A percentile compares a stretch with the other conserved stretches of the same genome.
phyloP scores from a whole-genome alignment of 2,797 vertebrate species.

The Xenops minutus region DNA sequence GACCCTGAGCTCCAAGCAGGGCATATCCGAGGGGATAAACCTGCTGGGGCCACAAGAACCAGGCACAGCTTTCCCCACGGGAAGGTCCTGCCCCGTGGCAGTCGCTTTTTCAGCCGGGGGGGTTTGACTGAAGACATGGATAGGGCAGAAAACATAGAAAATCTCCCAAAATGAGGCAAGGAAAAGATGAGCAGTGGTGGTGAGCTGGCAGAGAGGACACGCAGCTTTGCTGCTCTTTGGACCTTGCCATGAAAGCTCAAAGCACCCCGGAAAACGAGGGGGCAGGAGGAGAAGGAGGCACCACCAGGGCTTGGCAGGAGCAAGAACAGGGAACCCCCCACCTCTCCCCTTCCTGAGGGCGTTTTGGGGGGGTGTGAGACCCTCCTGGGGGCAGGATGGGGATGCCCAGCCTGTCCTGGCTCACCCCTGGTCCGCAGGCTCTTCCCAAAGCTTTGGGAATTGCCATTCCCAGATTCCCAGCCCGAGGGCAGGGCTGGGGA shows the following conservation, averaged over 20 bases:
- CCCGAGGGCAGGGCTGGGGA: background rate
- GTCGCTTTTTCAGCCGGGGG: background rate
- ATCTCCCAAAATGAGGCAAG: background rate
- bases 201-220: rapidly evolving
- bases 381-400: rapidly evolving
- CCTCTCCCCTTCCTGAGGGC: background rate
- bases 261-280: background rate
- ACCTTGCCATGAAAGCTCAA: background rate
- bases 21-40: background rate
- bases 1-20: background rate
- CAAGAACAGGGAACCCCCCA: no score
- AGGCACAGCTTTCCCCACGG: background rate
- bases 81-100: rapidly evolving
- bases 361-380: background rate
- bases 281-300: background rate
- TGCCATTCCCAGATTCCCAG: background rate
- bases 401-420: background rate
- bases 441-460: background rate
- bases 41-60: background rate
- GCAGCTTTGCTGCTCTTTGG: background rate
- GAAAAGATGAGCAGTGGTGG: rapidly evolving
- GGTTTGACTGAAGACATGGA: background rate
- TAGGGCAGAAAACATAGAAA: background rate
- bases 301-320: background rate
- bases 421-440: no score